Evolutionary conservation across 92 coral and sea anemone species (phyloP), one percentile per base, ranked within the genome.

Genomic region (Parazoanthus swiftii): DNA sequence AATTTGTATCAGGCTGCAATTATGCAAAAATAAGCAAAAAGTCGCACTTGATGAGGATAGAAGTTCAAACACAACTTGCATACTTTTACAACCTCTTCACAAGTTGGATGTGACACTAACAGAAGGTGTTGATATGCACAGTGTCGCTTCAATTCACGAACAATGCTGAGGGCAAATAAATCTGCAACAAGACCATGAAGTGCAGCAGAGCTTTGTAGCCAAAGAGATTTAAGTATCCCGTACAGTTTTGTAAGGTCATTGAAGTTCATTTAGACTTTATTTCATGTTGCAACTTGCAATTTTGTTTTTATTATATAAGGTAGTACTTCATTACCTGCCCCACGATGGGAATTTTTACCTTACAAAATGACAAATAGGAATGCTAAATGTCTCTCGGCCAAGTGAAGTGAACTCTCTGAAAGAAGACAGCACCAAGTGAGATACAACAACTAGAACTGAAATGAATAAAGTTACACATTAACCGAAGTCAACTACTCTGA

Each of bases 331-430:
- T 84, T 84, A 84, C 87, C 87, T 84, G 87, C 67, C 87, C 87
- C 79, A 38, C 42, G 87, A 72, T 84, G 79, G 87, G 79, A 84
- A 84, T 46, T 84, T 84, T 72, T 77, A 84, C 87, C 79, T 84
- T 84, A 84, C 87, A 84, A 84, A 84, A 84, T 84, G 87, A 15
- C 87, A 84, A 84, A 84, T 84, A 84, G 87, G 87, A 84, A 84
- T 83, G 87, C 87, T 84, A 70, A 84, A 84, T 84, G 87, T 84
- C 87, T 84, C 87, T 84, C 87, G 1, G 79, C 87, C 87, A 70
- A 84, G 79, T 84, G 87, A 84, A 84, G 87, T 71, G 87, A 84
- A 84, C 77, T 84, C 80, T 76, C 87, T 84, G 87, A 84, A 84
- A 84, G 87, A 84, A 84, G 87, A 84, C 15, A 84, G 87, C 79